Evolutionary conservation across 2,113 vertebrate genomes (phyloP).

Genomic region (Henicopernis longicauda): DNA sequence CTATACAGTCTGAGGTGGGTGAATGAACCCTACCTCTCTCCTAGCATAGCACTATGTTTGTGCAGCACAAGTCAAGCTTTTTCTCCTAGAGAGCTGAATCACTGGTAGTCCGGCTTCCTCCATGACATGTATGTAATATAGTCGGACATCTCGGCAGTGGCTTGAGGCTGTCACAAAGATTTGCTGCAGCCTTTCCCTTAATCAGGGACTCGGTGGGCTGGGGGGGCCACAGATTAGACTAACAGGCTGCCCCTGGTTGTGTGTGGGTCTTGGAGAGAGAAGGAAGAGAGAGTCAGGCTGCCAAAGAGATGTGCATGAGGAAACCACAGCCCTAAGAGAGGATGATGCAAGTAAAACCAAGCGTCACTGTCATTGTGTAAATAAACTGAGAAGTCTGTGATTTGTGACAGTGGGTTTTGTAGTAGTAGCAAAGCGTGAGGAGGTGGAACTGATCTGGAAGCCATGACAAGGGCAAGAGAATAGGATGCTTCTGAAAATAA

Average conservation of each 20-base stretch:
- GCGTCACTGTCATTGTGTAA: accelerated
- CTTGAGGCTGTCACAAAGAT: accelerated
- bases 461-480: background rate
- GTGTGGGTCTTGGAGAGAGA: background rate
- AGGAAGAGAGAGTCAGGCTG: background rate
- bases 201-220: background rate
- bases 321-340: background rate
- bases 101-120: background rate
- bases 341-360: background rate
- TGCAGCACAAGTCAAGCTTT: background rate
- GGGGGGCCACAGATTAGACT: background rate
- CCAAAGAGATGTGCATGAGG: background rate
- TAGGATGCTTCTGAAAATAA: background rate
- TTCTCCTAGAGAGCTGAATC: background rate
- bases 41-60: background rate
- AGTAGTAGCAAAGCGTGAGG: background rate
- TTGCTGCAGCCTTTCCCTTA: background rate
- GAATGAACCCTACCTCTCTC: background rate
- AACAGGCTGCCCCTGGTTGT: background rate
- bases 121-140: accelerated
- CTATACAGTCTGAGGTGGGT: background rate
- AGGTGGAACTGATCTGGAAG: background rate
- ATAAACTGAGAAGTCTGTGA: background rate
- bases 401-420: background rate
- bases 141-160: background rate